Conservation (phyloP, 2,888 invertebrate genomes). For the Clostera curtula region DNA sequence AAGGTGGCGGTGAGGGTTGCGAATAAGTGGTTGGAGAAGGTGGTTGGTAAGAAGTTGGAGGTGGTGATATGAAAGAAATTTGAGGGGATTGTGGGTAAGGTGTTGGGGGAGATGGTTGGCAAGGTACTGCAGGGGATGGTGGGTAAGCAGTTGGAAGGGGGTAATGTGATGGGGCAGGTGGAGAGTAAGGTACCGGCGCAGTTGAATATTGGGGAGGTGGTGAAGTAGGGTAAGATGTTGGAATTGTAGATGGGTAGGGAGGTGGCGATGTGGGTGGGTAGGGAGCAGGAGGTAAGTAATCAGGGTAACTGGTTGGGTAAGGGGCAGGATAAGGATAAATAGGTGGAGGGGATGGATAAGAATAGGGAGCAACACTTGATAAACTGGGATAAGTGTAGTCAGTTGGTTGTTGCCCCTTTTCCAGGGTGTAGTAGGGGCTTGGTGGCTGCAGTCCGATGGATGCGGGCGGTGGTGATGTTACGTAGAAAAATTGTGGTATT, state of each 20-base stretch:
- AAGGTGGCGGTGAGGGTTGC: constrained; percentile 8
- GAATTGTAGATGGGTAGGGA: constrained; percentile 13
- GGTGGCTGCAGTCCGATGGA: constrained; percentile 19
- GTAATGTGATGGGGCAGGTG: constrained; percentile 15
- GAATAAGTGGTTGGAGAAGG: too few relatives aligned
- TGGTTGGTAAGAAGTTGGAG: neutral
- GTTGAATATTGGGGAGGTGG: constrained; percentile 11
- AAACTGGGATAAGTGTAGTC: constrained; percentile 10
- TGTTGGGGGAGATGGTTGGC: too few relatives aligned
- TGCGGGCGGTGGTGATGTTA: constrained; percentile 25
- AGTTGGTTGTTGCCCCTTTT: constrained; percentile 5
- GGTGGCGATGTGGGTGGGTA: constrained; percentile 20
- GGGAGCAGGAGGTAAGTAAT: constrained; percentile 8
- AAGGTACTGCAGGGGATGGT: constrained; percentile 6
- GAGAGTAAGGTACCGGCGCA: constrained; percentile 13
- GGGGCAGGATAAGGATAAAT: constrained; percentile 6
- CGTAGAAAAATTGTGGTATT: constrained; percentile 36
- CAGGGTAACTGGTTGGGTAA: constrained; percentile 6
- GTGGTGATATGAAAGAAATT: too few relatives aligned
- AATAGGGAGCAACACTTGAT: constrained; percentile 4
- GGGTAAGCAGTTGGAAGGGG: constrained; percentile 12
- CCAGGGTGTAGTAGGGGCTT: constrained; percentile 10
- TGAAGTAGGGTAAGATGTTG: constrained; percentile 15
- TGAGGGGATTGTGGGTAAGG: too few relatives aligned
- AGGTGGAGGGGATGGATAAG: too few relatives aligned